Percentiles rank a stretch among this genome's conserved stretches.
These are phyloP conservation scores for Brachypodius melanocephalos DNA, from an alignment of 2,113 vertebrate genomes.

Conservation along the genomic window DNA sequence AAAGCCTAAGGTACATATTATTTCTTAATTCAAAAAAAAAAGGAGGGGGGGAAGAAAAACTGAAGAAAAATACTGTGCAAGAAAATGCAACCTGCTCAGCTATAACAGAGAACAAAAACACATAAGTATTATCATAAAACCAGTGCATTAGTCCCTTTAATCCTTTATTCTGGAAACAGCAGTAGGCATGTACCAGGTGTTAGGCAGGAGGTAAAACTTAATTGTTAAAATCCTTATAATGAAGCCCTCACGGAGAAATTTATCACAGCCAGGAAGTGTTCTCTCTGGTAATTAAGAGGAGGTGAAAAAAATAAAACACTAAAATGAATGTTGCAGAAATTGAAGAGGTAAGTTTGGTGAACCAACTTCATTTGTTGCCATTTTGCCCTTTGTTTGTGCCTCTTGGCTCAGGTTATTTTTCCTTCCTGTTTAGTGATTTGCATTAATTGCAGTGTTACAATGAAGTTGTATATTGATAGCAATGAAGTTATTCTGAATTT, in stretches of 20 bases:
- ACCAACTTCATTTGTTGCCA: background rate
- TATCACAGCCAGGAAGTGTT: background rate
- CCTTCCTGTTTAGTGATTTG: background rate
- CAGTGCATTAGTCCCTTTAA: background rate
- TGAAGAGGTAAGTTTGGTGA: background rate
- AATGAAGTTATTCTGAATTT: slow-evolving; percentile 12
- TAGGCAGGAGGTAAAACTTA: background rate
- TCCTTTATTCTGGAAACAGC: background rate
- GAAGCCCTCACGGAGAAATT: background rate
- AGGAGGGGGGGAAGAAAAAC: background rate
- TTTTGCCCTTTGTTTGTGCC: background rate
- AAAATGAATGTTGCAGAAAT: background rate
- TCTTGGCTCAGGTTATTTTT: background rate
- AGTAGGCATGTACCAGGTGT: background rate
- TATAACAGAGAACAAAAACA: background rate
- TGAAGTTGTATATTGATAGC: background rate
- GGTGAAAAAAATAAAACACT: background rate
- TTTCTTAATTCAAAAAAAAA: background rate
- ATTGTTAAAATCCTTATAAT: slow-evolving; percentile 15
- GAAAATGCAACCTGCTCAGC: background rate
- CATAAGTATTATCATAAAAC: background rate
- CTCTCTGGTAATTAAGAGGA: background rate
- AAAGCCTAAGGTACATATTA: background rate
- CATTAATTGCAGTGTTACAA: background rate
- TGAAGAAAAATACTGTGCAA: background rate